Evolutionary conservation across 2,888 invertebrate species (phyloP).

Genomic region (Amiota minor): DNA sequence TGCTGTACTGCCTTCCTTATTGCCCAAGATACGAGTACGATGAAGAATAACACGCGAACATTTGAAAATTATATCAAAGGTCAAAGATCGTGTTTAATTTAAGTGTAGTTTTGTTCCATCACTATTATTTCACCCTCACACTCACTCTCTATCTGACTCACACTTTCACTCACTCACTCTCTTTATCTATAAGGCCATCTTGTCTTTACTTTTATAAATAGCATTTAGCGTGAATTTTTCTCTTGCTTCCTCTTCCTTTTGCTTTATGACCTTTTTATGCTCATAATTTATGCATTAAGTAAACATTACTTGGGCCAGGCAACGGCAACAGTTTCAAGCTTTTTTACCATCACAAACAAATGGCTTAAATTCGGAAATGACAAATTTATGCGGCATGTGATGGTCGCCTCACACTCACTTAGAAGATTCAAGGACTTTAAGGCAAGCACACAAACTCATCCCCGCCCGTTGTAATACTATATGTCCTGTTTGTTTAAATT

Average conservation of each 20-base stretch:
- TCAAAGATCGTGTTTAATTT: slow-evolving; percentile 30
- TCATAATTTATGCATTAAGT: slow-evolving; percentile 58
- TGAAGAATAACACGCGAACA: background rate
- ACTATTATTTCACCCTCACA: slow-evolving; percentile 16
- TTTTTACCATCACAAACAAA: slow-evolving; percentile 9
- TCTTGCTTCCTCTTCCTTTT: background rate
- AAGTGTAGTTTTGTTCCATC: background rate
- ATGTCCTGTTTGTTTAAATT: slow-evolving; percentile 46
- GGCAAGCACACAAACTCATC: background rate
- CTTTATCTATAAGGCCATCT: no score
- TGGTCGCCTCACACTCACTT: background rate
- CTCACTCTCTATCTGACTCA: background rate
- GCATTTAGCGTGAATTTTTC: background rate
- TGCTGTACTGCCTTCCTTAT: slow-evolving; percentile 9
- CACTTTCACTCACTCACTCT: no score
- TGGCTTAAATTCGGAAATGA: slow-evolving; percentile 34
- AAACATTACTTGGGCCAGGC: slow-evolving; percentile 41
- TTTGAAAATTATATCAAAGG: background rate
- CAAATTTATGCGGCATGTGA: slow-evolving; percentile 49
- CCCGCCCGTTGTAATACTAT: slow-evolving; percentile 41
- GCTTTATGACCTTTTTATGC: slow-evolving; percentile 46
- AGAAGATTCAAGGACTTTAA: no score
- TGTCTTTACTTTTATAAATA: no score
- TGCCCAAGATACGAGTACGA: background rate
- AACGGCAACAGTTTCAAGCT: slow-evolving; percentile 6